These are phyloP conservation scores for Euzetes globulus DNA, from an alignment of 2,888 invertebrate genomes.

Conservation along the genomic window DNA sequence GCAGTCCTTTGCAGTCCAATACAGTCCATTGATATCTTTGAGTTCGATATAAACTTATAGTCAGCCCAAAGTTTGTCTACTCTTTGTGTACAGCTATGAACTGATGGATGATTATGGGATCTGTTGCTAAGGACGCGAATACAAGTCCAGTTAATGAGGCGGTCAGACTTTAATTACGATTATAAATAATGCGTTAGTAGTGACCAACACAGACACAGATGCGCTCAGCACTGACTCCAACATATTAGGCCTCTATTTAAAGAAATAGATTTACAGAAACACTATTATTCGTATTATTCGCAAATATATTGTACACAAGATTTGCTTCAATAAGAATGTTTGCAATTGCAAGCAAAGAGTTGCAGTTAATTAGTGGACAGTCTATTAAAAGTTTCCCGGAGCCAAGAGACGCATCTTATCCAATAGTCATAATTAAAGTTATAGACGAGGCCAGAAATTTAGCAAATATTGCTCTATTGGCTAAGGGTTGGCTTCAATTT, in stretches of 20 bases:
- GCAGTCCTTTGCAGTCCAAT: no score
- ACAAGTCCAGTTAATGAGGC: conserved; percentile 30
- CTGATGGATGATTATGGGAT: conserved; percentile 34
- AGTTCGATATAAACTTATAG: background rate
- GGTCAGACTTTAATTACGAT: conserved; percentile 33
- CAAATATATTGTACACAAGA: conserved; percentile 5
- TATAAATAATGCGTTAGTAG: conserved; percentile 32
- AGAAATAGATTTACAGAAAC: conserved; percentile 24
- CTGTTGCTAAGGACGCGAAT: conserved; percentile 33
- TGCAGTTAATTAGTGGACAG: conserved; percentile 32
- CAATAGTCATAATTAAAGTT: conserved; percentile 32
- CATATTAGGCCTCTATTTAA: conserved; percentile 20
- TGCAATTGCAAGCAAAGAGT: conserved; percentile 18
- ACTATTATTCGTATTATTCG: conserved; percentile 1
- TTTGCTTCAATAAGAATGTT: conserved; percentile 21
- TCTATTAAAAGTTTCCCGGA: conserved; percentile 30
- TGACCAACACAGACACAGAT: conserved; percentile 23
- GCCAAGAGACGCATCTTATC: conserved; percentile 32
- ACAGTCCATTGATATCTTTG: background rate
- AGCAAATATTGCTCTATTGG: conserved; percentile 26
- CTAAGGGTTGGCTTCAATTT: background rate
- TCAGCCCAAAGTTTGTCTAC: background rate
- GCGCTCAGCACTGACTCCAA: background rate
- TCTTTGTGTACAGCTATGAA: background rate
- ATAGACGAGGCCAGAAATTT: conserved; percentile 16